Conservation (phyloP, 2,797 vertebrate species). For the Alexandromys oeconomus region DNA sequence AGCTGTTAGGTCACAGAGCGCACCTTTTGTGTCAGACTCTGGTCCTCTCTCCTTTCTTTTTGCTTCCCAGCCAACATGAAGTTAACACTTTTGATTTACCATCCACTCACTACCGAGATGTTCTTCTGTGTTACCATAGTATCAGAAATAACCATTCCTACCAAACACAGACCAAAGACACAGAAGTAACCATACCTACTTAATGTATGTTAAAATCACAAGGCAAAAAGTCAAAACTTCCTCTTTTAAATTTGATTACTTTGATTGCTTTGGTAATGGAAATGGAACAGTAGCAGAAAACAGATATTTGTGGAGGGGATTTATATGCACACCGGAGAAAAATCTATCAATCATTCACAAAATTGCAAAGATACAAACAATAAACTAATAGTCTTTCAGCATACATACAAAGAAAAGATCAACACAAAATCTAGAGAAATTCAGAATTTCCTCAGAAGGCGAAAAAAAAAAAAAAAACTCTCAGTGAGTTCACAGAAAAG, state of each 20-base stretch:
- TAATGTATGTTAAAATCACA: background rate
- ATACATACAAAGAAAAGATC: slow-evolving; percentile 7
- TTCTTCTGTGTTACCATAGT: background rate
- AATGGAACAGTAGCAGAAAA: background rate
- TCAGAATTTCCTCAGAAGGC: background rate
- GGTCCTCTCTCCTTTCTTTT: background rate
- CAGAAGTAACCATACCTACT: background rate
- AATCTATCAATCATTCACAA: slow-evolving; percentile 27
- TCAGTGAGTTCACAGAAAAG: background rate
- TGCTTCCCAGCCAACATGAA: background rate
- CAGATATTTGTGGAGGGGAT: background rate
- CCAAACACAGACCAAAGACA: background rate
- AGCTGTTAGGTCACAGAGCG: background rate
- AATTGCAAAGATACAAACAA: background rate
- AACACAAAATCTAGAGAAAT: background rate
- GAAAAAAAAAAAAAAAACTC: too few relatives aligned
- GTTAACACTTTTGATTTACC: background rate
- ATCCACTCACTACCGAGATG: background rate
- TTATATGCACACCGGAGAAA: slow-evolving; percentile 40
- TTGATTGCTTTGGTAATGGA: background rate
- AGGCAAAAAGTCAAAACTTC: background rate
- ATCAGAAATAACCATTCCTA: background rate
- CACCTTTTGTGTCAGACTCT: background rate
- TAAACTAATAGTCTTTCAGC: slow-evolving; percentile 3
- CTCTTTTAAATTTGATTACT: background rate